These are phyloP conservation scores for Hemibagrus wyckioides DNA, from an alignment of 2,113 vertebrate genomes.

Conservation along the genomic window DNA sequence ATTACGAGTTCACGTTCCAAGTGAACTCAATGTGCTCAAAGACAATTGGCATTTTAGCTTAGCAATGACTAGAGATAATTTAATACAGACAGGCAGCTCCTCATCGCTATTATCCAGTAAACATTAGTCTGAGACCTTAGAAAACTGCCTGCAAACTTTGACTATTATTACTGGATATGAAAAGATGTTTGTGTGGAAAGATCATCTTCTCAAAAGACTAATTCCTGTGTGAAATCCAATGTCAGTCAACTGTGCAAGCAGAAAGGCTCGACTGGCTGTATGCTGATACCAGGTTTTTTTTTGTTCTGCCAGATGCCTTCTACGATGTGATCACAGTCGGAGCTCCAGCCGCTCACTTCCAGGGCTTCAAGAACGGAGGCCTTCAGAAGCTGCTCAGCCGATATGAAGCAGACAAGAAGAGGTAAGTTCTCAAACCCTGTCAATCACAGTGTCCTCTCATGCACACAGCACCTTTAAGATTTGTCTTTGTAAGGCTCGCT, in stretches of 20 bases:
- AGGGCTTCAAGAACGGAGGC: constrained; percentile 96
- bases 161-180: not conserved
- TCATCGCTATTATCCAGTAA: not conserved
- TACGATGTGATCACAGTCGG: constrained; percentile 96
- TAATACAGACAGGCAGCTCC: not conserved
- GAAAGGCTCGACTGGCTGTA: not conserved
- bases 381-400: constrained; percentile 87
- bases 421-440: constrained; percentile 73
- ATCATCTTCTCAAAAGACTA: constrained; percentile 1
- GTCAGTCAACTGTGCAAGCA: constrained; percentile 6
- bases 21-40: constrained; percentile 3
- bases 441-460: not conserved
- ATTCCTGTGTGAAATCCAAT: not conserved
- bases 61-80: not conserved
- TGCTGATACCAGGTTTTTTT: constrained; percentile 18
- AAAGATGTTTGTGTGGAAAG: not conserved
- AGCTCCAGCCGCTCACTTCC: constrained; percentile 92
- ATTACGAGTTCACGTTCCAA: constrained; percentile 12
- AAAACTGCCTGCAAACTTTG: constrained; percentile 10
- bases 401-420: constrained; percentile 92
- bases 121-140: not conserved
- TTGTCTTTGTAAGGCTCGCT: not conserved
- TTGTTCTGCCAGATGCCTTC: constrained; percentile 78
- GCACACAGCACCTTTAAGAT: not conserved
- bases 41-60: constrained; percentile 9